Evolutionary conservation across 2,113 vertebrate genomes (phyloP), one percentile per base, ranked within the genome.

Genomic region (Zosterops borbonicus): DNA sequence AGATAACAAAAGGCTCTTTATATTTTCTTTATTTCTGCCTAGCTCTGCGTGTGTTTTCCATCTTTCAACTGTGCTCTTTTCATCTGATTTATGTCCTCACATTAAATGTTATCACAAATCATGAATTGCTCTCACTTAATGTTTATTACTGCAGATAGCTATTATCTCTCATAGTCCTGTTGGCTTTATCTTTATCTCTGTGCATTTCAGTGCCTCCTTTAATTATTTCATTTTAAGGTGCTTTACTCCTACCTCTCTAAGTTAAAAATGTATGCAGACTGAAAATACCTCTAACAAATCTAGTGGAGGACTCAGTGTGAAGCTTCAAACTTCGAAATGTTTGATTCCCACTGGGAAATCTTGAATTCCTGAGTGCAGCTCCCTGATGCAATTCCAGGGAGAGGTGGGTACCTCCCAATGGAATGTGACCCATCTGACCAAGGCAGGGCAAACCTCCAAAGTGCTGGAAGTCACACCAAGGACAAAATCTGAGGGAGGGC

Each of bases 101-200:
- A 76, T 59, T 90, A 91, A 96, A 94, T 93, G 94, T 97, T 97
- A 97, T 97, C 97, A 87, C 75, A 91, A 94, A 83, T 91, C 93
- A 82, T 68, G 91, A 94, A 95, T 74, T 97, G 96, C 95, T 96
- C 95, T 96, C 94, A 85, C 73, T 96, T 96, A 55, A 25, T 90
- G 93, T 97, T 98, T 96, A 97, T 91, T 97, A 91, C 83, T 94
- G 83, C 80, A 97, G 96, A 97, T 97, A 97, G 92, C 90, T 83
- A 87, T 95, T 95, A 97, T 97, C 95, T 97, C 89, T 76, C 49
- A 62, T 28, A 46, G 67, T 83, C 77, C 80, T 87, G 68, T 96
- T 97, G 87, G 74, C 84, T 97, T 97, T 97, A 95, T 94, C 49
- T 71, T 78, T 90, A 95, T 94, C 56, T 70, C 59, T 92, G 79